Evolutionary conservation across 2,797 vertebrate species (phyloP).

Genomic region (Neosilurus mollespiculum): DNA sequence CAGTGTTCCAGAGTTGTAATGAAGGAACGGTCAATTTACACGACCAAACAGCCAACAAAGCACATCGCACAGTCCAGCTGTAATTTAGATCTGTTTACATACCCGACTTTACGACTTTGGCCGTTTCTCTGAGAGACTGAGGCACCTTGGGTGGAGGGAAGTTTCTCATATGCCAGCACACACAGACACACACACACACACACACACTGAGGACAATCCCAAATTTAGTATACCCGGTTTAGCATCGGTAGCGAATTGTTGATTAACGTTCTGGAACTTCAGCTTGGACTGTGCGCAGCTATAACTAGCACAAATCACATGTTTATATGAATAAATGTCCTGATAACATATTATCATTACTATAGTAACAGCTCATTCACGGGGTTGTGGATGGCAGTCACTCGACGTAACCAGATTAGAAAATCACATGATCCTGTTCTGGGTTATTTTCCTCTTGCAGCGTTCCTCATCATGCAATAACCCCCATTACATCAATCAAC

Average conservation of each 20-base stretch:
- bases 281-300: neutral
- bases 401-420: neutral
- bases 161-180: neutral
- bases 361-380: neutral
- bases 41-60: slow-evolving; percentile 46
- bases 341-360: neutral
- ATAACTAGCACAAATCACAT: neutral
- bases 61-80: slow-evolving; percentile 50
- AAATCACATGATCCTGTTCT: neutral
- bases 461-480: neutral
- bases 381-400: neutral
- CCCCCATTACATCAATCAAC: neutral
- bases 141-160: neutral
- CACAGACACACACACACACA: neutral
- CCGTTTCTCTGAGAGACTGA: neutral
- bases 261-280: neutral
- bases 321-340: neutral
- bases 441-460: neutral
- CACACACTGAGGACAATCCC: neutral
- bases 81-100: slow-evolving; percentile 64
- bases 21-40: slow-evolving; percentile 46
- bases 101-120: slow-evolving; percentile 26
- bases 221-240: neutral
- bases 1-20: slow-evolving; percentile 49
- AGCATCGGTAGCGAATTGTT: neutral